A percentile compares a stretch with the other conserved stretches of the same genome.
phyloP scores from a whole-genome alignment of 1,140 invertebrate species.

The Diachasmimorpha longicaudata region DNA sequence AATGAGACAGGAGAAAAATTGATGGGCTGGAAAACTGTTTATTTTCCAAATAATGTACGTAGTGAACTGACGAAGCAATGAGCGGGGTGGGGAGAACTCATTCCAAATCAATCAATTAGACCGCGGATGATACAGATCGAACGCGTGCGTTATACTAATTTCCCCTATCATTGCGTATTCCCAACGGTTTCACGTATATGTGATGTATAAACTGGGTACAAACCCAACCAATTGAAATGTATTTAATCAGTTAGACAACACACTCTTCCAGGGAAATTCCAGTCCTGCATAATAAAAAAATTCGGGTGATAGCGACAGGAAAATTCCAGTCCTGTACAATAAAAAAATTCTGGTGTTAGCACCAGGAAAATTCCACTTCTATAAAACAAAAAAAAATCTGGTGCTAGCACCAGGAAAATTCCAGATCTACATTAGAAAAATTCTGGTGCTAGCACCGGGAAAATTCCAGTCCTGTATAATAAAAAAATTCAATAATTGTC shows the following conservation, averaged over 20 bases:
- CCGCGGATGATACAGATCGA: neutral
- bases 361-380: too few relatives aligned
- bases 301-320: too few relatives aligned
- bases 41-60: neutral
- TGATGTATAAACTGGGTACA: neutral
- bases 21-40: neutral
- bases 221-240: neutral
- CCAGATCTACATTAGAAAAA: too few relatives aligned
- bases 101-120: conserved; percentile 1
- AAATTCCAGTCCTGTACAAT: too few relatives aligned
- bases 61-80: neutral
- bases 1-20: too few relatives aligned
- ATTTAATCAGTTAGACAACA: neutral
- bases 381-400: too few relatives aligned
- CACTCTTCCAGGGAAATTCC: neutral
- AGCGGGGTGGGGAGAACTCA: neutral
- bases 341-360: too few relatives aligned
- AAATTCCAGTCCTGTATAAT: too few relatives aligned
- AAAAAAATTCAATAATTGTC: too few relatives aligned
- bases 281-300: neutral
- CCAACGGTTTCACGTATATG: neutral
- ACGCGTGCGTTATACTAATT: conserved; percentile 2
- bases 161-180: conserved; percentile 1
- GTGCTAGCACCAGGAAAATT: too few relatives aligned
- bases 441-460: too few relatives aligned